Percentiles rank a stretch among this genome's conserved stretches.
These are phyloP conservation scores for Holacanthus passer DNA, from an alignment of 2,113 vertebrate species.

Conservation along the genomic window DNA sequence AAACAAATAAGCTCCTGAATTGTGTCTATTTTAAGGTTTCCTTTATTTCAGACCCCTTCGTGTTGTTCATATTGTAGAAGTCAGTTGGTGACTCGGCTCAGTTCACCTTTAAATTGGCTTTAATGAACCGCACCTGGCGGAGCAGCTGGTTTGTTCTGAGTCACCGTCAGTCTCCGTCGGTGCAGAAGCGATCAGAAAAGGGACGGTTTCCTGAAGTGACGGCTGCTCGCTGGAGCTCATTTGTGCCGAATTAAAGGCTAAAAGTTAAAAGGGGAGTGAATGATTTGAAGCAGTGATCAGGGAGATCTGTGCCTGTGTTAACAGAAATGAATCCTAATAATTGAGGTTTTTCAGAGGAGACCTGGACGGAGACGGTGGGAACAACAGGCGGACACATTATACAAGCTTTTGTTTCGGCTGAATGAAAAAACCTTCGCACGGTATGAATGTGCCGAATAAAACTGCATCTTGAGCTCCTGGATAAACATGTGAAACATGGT, in stretches of 20 bases:
- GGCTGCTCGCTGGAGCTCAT: not conserved
- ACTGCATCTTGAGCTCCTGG: rapidly evolving
- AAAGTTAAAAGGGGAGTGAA: not conserved
- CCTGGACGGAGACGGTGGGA: not conserved
- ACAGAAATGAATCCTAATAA: not conserved
- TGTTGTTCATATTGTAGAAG: too few relatives aligned
- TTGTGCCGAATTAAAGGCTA: not conserved
- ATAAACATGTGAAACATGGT: rapidly evolving
- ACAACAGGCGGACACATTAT: not conserved
- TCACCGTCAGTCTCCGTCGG: too few relatives aligned
- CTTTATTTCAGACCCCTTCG: too few relatives aligned
- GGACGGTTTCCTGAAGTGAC: not conserved
- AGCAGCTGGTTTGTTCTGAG: too few relatives aligned
- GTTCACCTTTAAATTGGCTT: not conserved
- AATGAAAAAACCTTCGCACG: not conserved
- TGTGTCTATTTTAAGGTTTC: not conserved
- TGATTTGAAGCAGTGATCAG: not conserved
- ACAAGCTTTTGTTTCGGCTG: not conserved
- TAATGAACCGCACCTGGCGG: too few relatives aligned
- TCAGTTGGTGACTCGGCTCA: not conserved
- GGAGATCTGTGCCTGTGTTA: not conserved
- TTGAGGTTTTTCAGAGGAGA: not conserved
- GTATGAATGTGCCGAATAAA: not conserved
- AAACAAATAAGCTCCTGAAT: conserved; percentile 19
- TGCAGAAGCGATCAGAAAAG: not conserved